These are phyloP conservation scores for Villa cingulata DNA, from an alignment of 2,888 invertebrate genomes.

Conservation along the genomic window DNA sequence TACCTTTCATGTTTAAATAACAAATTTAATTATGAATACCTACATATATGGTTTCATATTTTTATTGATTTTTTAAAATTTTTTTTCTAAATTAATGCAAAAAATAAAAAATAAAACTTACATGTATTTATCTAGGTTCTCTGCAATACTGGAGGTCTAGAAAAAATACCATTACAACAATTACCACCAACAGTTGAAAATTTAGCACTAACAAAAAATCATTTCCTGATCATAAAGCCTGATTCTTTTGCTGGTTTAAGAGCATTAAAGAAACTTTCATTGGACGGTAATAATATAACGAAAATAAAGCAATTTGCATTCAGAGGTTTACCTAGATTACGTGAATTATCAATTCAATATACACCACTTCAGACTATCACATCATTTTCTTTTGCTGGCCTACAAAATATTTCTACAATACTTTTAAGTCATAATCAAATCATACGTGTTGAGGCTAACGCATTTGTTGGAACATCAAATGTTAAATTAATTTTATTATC, in stretches of 20 bases:
- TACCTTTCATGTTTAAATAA: no score
- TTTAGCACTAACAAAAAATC: constrained; percentile 72
- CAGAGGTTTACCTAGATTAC: constrained; percentile 62
- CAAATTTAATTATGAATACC: background rate
- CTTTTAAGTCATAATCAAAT: constrained; percentile 58
- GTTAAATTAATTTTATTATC: constrained; percentile 67
- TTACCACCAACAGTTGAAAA: constrained; percentile 70
- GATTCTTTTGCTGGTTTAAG: constrained; percentile 73
- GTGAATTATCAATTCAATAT: constrained; percentile 71
- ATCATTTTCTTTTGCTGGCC: constrained; percentile 69
- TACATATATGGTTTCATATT: background rate
- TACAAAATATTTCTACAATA: constrained; percentile 65
- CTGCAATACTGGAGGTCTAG: constrained; percentile 73
- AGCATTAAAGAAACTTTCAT: constrained; percentile 64
- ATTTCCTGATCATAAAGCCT: constrained; percentile 64
- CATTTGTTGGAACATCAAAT: constrained; percentile 77
- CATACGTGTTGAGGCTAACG: constrained; percentile 56
- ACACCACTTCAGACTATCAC: constrained; percentile 70
- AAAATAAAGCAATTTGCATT: constrained; percentile 76
- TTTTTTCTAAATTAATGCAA: no score
- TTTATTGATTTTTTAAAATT: no score
- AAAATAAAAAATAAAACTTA: constrained; percentile 20
- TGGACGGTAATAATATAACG: constrained; percentile 79
- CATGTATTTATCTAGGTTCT: constrained; percentile 50
- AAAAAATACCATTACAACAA: constrained; percentile 61